Base-by-base conservation (phyloP, 2,888 invertebrate species). In the Phlogophora meticulosa region DNA sequence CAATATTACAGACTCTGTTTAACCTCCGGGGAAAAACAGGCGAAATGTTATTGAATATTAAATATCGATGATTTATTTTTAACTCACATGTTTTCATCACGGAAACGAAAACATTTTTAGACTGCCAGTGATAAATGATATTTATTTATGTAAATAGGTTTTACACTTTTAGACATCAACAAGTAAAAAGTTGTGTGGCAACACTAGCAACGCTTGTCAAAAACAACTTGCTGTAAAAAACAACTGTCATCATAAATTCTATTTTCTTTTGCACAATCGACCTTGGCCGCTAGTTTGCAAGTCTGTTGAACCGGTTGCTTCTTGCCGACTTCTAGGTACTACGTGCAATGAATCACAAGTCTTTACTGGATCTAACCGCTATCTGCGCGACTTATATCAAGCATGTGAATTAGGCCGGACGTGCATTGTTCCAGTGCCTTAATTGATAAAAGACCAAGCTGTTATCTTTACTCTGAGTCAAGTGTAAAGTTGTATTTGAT, bases 281-380 rank as follows among this genome's bases (percentile, higher is more conserved):
- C 76, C 72, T 76, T 76, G 61, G 10, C 10, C n/a, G 17, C 15
- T 22, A 45, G 46, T 68, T 58, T 48, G 24, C 48, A n/a, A 53
- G 72, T 63, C 48, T 55, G 49, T 59, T 77, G 48, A 77, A 59
- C 73, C 72, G 58, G 64, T 71, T 55, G 72, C 58, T 76, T 42
- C 72, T 36, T 11, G 24, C 36, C 28, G 11, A 28, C 7, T 28
- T 17, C 17, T 42, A 28, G 24, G 5, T 10, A 15, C 62, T 20
- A 43, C 58, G 45, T 64, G 45, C 20, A 38, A 57, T 71, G 48
- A 71, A 58, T 76, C 72, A 71, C 48, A 11, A 45, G 13, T 28
- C 17, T 45, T 38, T 28, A 63, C 58, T 77, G 49, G 77, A 71
- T 63, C 11, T 5, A 55, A 42, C 77, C 58, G 63, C 58, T 32